Evolutionary conservation across 2,113 vertebrate genomes (phyloP).

Genomic region (Toxotes chatareus): DNA sequence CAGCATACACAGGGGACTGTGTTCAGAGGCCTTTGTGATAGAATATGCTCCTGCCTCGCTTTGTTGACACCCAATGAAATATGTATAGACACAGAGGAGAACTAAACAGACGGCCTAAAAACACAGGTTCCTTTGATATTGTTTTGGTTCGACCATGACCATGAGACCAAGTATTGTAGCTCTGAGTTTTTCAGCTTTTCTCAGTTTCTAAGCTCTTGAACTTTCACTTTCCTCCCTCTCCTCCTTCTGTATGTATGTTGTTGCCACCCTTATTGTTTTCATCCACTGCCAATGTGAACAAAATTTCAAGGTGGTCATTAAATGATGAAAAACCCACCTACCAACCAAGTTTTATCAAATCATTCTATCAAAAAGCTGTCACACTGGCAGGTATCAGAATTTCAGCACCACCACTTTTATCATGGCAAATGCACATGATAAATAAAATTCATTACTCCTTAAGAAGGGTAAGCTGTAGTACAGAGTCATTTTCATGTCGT

Average conservation of each 20-base stretch:
- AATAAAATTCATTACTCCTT: background rate
- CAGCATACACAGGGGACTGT: conserved; percentile 64
- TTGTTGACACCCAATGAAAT: conserved; percentile 74
- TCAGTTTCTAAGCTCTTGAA: conserved; percentile 45
- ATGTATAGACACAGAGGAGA: conserved; percentile 69
- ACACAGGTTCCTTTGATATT: conserved; percentile 75
- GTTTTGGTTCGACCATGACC: conserved; percentile 64
- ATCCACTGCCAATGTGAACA: background rate
- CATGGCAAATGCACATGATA: background rate
- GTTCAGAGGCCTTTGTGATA: conserved; percentile 78
- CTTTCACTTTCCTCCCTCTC: conserved; percentile 23
- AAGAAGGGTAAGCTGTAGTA: background rate
- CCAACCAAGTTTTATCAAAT: background rate
- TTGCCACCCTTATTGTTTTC: conserved; percentile 14
- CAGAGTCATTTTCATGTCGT: conserved; percentile 17
- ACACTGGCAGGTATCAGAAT: background rate
- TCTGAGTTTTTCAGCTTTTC: conserved; percentile 43
- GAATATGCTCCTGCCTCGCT: conserved; percentile 76
- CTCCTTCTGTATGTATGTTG: background rate
- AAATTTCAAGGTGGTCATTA: background rate
- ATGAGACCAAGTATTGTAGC: conserved; percentile 36
- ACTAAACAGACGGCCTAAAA: conserved; percentile 71
- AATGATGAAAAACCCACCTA: background rate
- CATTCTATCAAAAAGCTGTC: background rate
- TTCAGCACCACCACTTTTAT: background rate